Evolutionary conservation across 1,140 invertebrate species (phyloP).

Genomic region (Drosophila littoralis): DNA sequence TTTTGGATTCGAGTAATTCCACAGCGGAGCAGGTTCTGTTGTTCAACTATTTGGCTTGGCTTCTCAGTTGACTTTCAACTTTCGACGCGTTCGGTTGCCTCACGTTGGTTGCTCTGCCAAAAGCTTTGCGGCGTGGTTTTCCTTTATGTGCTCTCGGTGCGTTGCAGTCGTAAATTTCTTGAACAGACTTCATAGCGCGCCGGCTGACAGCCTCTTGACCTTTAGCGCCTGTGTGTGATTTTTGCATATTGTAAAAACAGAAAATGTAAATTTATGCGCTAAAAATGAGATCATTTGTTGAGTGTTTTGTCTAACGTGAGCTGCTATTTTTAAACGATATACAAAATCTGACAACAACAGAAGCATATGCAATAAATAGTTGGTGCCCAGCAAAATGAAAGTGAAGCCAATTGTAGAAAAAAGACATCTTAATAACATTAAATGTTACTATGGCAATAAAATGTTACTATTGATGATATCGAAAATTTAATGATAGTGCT

Average conservation of each 20-base stretch:
- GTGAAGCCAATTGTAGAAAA: conserved; percentile 23
- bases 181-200: conserved; percentile 45
- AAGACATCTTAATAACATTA: background rate
- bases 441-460: conserved; percentile 13
- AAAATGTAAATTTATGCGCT: conserved; percentile 45
- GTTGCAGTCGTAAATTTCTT: conserved; percentile 41
- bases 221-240: conserved; percentile 54
- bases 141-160: conserved; percentile 20
- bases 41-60: conserved; percentile 21
- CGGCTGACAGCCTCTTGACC: conserved; percentile 58
- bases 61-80: conserved; percentile 63
- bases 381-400: conserved; percentile 15
- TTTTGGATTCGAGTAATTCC: background rate
- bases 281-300: conserved; percentile 68
- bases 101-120: conserved; percentile 36
- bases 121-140: conserved; percentile 52
- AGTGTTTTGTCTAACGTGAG: conserved; percentile 35
- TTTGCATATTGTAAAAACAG: conserved; percentile 64
- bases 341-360: conserved; percentile 35
- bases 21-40: conserved; percentile 14
- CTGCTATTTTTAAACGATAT: conserved; percentile 60
- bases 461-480: conserved; percentile 19
- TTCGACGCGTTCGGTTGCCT: conserved; percentile 45
- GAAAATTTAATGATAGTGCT: background rate
- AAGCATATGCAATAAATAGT: conserved; percentile 24